A percentile compares a stretch with the other conserved stretches of the same genome.
Conservation (phyloP, 2,113 vertebrate genomes). For the Rhynchomys soricoides region DNA sequence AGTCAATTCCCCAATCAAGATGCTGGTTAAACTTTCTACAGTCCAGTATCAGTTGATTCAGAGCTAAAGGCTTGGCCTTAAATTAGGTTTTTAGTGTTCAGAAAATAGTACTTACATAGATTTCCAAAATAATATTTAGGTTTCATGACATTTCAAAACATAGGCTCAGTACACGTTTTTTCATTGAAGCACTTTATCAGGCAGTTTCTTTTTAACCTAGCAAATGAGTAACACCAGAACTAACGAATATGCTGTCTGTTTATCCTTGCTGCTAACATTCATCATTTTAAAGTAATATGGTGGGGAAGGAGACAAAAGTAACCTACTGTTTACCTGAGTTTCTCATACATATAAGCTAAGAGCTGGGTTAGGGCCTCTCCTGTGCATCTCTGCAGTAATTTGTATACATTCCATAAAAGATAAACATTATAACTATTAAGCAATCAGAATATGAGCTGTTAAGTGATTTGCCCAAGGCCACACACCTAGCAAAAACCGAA, state of each 20-base stretch:
- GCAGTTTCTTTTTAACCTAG: conserved; percentile 41
- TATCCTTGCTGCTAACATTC: background rate
- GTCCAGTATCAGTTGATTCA: background rate
- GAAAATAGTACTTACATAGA: conserved; percentile 17
- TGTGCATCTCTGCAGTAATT: background rate
- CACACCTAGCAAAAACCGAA: conserved; percentile 44
- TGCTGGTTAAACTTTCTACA: conserved; percentile 2
- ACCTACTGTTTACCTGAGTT: background rate
- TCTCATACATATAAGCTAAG: background rate
- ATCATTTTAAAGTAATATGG: conserved; percentile 48
- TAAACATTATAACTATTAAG: background rate
- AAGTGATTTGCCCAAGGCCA: conserved; percentile 56
- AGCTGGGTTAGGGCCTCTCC: background rate
- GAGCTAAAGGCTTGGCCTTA: conserved; percentile 28
- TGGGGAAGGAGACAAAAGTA: background rate
- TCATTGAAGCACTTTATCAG: conserved; percentile 53
- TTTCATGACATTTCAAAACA: conserved; percentile 10
- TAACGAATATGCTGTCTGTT: conserved; percentile 47
- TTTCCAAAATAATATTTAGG: conserved; percentile 2
- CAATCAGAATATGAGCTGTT: background rate
- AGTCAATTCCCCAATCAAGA: conserved; percentile 21
- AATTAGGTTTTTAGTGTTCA: background rate
- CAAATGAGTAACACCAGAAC: conserved; percentile 45
- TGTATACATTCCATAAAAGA: background rate
- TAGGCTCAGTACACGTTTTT: background rate